These are phyloP conservation scores for Biston stratarius DNA, from an alignment of 2,888 invertebrate species.

Conservation along the genomic window DNA sequence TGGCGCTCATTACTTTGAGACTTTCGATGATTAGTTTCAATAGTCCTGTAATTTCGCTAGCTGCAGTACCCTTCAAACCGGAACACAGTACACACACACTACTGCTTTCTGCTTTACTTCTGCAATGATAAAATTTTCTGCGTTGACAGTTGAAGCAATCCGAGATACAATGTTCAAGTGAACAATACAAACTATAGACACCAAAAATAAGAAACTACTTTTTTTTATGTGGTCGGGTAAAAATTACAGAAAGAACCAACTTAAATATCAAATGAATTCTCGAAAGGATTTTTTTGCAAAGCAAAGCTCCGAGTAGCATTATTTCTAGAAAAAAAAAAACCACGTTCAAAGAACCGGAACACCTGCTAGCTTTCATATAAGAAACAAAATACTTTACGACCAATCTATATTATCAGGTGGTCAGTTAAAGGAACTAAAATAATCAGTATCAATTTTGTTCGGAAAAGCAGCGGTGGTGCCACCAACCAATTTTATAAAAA, in stretches of 20 bases:
- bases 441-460: neutral
- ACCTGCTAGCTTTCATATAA: slow-evolving; percentile 67
- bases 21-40: too few species aligned
- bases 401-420: neutral
- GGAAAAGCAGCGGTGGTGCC: neutral
- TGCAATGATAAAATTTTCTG: too few species aligned
- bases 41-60: too few species aligned
- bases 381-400: slow-evolving; percentile 59
- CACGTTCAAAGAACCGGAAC: slow-evolving; percentile 47
- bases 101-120: too few species aligned
- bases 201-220: too few species aligned
- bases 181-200: too few species aligned
- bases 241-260: neutral
- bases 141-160: too few species aligned
- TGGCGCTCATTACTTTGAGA: too few species aligned
- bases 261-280: neutral
- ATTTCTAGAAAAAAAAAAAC: slow-evolving; percentile 46
- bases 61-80: too few species aligned
- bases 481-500: neutral
- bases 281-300: slow-evolving; percentile 5
- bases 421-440: neutral
- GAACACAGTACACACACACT: too few species aligned
- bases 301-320: slow-evolving; percentile 36
- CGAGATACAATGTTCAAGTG: too few species aligned
- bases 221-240: too few species aligned